Percentiles rank a stretch among this genome's conserved stretches.
Conservation (phyloP, 2,113 vertebrate species). For the Cygnus buccinator region DNA sequence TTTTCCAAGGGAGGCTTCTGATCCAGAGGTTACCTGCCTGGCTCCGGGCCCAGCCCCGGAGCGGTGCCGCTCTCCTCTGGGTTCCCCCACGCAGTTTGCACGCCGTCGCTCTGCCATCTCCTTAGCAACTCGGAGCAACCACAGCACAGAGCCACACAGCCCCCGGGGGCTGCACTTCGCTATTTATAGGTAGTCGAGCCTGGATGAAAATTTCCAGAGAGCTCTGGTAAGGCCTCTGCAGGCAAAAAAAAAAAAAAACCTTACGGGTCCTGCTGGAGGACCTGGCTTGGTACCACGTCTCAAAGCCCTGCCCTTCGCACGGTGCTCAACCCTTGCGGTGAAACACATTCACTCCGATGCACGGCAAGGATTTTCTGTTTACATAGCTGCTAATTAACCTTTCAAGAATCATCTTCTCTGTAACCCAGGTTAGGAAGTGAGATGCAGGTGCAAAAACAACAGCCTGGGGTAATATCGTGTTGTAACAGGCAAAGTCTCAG, state of each 20-base stretch:
- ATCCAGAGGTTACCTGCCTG: constrained; percentile 18
- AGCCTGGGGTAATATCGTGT: constrained; percentile 11
- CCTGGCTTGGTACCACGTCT: background rate
- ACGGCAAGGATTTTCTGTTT: background rate
- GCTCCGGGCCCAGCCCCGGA: background rate
- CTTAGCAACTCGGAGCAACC: constrained; percentile 59
- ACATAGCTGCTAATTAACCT: constrained; percentile 37
- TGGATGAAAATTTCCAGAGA: constrained; percentile 55
- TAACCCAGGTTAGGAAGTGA: constrained; percentile 52
- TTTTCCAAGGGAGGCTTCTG: background rate
- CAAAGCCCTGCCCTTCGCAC: background rate
- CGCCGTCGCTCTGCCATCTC: constrained; percentile 41
- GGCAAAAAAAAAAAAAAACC: background rate
- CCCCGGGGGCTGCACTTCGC: constrained; percentile 31
- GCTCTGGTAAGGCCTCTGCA: background rate
- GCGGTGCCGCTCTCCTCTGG: background rate
- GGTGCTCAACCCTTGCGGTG: background rate
- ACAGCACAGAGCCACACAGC: constrained; percentile 40
- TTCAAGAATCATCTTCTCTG: constrained; percentile 14
- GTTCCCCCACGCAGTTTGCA: background rate
- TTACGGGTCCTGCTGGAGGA: background rate
- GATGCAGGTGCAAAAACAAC: constrained; percentile 66
- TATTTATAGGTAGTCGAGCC: constrained; percentile 12
- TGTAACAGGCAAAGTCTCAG: constrained; percentile 38
- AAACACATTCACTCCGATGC: background rate